Evolutionary conservation across 2,888 invertebrate genomes (phyloP).

Genomic region (Phasia obesa): DNA sequence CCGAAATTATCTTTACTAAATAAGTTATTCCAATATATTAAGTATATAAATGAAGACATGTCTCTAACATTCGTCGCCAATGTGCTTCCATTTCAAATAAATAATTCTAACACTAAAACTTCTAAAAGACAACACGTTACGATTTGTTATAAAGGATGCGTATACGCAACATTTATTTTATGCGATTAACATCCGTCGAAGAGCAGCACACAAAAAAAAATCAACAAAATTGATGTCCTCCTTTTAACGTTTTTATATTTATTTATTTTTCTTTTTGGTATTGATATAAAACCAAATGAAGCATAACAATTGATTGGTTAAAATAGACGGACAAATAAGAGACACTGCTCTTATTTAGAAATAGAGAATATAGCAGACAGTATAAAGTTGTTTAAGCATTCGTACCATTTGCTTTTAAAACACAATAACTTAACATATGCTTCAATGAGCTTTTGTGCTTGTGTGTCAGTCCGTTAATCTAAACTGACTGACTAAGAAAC

Average conservation of each 20-base stretch:
- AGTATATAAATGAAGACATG: no score
- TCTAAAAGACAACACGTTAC: slow-evolving; percentile 1
- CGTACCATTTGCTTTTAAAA: slow-evolving; percentile 35
- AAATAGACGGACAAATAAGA: slow-evolving; percentile 13
- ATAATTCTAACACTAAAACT: no score
- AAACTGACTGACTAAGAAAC: slow-evolving; percentile 27
- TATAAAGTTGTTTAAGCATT: slow-evolving; percentile 50
- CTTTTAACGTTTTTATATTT: slow-evolving; percentile 36
- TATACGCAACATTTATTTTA: slow-evolving; percentile 63
- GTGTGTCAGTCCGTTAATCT: slow-evolving; percentile 29
- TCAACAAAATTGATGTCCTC: slow-evolving; percentile 50
- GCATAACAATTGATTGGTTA: slow-evolving; percentile 72
- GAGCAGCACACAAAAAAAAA: neutral
- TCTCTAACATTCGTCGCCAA: no score
- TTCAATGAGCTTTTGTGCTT: slow-evolving; percentile 23
- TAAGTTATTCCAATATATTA: no score
- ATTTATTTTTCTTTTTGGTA: slow-evolving; percentile 20
- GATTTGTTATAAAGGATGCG: slow-evolving; percentile 40
- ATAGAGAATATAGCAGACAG: neutral
- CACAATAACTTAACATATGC: slow-evolving; percentile 56
- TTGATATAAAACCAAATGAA: slow-evolving; percentile 69
- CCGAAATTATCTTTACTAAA: no score
- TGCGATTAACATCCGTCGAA: slow-evolving; percentile 20
- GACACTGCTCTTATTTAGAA: slow-evolving; percentile 4
- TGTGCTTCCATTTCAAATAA: no score